phyloP scores from a whole-genome alignment of 2,888 invertebrate species.

The Coenonympha arcania region DNA sequence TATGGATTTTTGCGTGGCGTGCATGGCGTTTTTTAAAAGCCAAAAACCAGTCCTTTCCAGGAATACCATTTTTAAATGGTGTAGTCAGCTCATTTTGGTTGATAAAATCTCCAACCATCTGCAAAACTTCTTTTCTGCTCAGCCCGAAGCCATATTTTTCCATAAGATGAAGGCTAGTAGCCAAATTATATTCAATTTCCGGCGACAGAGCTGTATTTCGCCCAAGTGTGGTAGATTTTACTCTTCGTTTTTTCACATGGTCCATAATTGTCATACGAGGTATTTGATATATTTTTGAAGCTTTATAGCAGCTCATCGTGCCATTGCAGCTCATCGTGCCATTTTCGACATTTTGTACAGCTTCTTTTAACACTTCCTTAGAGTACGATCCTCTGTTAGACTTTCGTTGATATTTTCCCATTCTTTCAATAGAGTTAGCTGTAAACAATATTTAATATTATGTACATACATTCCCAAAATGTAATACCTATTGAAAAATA shows the following conservation, averaged over 20 bases:
- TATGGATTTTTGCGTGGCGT: no score
- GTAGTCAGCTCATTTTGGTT: background rate
- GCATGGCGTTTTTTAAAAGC: background rate
- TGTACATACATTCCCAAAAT: no score
- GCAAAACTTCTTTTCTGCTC: background rate
- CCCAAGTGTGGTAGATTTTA: background rate
- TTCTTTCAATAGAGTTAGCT: no score
- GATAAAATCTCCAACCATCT: background rate
- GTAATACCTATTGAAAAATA: no score
- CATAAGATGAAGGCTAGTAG: background rate
- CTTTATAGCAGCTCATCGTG: background rate
- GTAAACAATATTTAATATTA: no score
- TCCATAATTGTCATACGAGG: background rate
- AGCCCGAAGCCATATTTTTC: background rate
- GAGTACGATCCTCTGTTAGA: no score
- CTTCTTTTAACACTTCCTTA: no score
- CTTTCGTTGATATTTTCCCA: no score
- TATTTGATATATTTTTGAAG: background rate
- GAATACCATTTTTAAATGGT: slow-evolving; percentile 4
- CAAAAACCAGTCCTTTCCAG: slow-evolving; percentile 1
- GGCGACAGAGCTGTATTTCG: background rate
- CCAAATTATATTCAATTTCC: background rate
- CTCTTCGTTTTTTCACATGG: background rate
- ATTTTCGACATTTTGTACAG: no score
- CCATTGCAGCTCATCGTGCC: background rate